These are phyloP conservation scores for Actinopyga echinites DNA, from an alignment of 53 echinoderm and acorn worm species.

Conservation along the genomic window DNA sequence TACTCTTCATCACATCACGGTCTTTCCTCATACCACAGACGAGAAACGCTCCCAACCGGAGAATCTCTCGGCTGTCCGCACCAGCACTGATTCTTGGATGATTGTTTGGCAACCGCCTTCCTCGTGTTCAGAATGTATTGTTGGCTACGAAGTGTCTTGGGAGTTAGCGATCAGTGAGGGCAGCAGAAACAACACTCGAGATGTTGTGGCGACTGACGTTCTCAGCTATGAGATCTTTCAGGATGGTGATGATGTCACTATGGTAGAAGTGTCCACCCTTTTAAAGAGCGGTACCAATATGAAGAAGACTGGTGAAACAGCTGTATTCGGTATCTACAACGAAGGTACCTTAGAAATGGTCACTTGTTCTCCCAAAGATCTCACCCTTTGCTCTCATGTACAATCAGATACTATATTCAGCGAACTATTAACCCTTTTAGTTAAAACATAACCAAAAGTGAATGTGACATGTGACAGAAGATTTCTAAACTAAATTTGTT, in stretches of 20 bases:
- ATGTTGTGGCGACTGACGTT: not conserved
- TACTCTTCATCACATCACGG: too few species aligned
- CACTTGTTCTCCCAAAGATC: too few species aligned
- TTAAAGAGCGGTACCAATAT: not conserved
- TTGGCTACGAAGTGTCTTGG: slow-evolving; percentile 25
- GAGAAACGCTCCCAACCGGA: slow-evolving; percentile 7
- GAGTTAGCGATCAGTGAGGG: not conserved
- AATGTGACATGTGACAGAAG: too few species aligned
- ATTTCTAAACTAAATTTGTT: too few species aligned
- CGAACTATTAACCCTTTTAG: too few species aligned
- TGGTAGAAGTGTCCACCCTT: slow-evolving; percentile 9
- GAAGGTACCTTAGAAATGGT: not conserved
- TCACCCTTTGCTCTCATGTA: too few species aligned
- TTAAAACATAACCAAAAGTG: too few species aligned
- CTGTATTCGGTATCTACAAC: not conserved
- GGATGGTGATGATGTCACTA: not conserved
- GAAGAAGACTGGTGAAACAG: not conserved
- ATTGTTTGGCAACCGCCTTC: slow-evolving; percentile 11
- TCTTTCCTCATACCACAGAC: not conserved
- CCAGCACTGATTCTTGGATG: not conserved
- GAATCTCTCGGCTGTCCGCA: not conserved
- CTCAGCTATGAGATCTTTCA: not conserved
- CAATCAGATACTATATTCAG: too few species aligned
- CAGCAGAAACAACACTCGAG: not conserved
- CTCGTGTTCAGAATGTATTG: slow-evolving; percentile 1